Evolutionary conservation across 2,113 vertebrate species (phyloP).

Genomic region (Callopanchax toddi): DNA sequence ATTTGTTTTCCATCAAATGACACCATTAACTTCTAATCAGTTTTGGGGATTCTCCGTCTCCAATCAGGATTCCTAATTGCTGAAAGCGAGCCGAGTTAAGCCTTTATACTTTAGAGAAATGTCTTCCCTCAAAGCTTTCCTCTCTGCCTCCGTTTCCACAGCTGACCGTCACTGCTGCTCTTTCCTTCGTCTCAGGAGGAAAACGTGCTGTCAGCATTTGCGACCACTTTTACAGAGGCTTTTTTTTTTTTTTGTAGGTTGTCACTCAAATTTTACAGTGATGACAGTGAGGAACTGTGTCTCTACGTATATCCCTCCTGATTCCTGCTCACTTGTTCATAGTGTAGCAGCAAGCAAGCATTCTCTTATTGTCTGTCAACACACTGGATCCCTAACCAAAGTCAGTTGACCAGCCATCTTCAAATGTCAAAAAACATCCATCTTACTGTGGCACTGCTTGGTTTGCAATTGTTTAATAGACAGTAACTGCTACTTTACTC

Average conservation of each 20-base stretch:
- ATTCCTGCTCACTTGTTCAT: neutral
- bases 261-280: conserved; percentile 4
- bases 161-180: neutral
- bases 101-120: conserved; percentile 29
- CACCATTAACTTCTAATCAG: conserved; percentile 11
- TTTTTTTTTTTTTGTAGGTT: neutral
- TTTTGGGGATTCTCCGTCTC: no score
- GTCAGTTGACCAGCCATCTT: conserved; percentile 2
- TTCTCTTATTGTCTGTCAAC: neutral
- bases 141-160: no score
- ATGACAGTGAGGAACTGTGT: neutral
- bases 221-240: neutral
- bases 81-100: conserved; percentile 15
- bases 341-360: conserved; percentile 1
- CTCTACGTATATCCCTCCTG: conserved; percentile 3
- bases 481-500: no score
- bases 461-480: no score
- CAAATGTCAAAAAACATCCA: conserved; percentile 3
- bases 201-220: neutral
- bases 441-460: no score
- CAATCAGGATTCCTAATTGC: no score
- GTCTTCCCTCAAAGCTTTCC: neutral
- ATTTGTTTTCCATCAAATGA: conserved; percentile 15
- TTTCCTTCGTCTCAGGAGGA: neutral
- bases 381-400: neutral